Percentiles rank a stretch among this genome's conserved stretches.
These are phyloP conservation scores for Brachionus asplanchnoidis DNA, from an alignment of 1,140 invertebrate species.

Conservation along the genomic window DNA sequence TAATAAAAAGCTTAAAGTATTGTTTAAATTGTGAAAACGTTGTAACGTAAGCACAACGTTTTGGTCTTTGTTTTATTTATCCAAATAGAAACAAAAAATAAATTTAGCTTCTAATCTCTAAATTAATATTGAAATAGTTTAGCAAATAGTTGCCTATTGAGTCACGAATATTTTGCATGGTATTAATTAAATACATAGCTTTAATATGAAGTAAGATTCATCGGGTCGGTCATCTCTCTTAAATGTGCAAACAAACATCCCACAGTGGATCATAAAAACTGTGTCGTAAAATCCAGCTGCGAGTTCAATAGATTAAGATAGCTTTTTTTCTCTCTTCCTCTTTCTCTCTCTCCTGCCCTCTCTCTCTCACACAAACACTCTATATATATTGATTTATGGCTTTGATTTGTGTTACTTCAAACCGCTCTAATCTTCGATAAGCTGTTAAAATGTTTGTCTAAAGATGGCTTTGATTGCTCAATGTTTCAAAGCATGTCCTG, in stretches of 20 bases:
- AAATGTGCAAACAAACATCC: neutral
- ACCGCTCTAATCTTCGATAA: slow-evolving; percentile 20
- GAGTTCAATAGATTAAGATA: neutral
- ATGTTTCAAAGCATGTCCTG: neutral
- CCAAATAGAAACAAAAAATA: neutral
- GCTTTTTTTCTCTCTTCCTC: neutral
- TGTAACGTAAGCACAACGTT: neutral
- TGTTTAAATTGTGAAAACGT: neutral
- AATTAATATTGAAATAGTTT: slow-evolving; percentile 31
- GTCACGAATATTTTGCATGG: neutral
- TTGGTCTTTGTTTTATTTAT: neutral
- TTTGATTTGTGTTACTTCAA: neutral
- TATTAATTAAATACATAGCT: neutral
- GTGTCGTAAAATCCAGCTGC: neutral
- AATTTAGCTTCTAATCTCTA: slow-evolving; percentile 7
- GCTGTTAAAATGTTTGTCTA: slow-evolving; percentile 16
- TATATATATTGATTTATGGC: neutral
- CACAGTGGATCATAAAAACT: neutral
- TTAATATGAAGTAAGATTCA: neutral
- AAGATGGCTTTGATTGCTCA: neutral
- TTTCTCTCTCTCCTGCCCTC: neutral
- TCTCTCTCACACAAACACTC: neutral
- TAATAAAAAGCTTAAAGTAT: neutral
- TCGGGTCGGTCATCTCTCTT: neutral
- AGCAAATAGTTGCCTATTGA: neutral